These are phyloP conservation scores for Notodonta dromedarius DNA, from an alignment of 2,888 invertebrate genomes.

Conservation along the genomic window DNA sequence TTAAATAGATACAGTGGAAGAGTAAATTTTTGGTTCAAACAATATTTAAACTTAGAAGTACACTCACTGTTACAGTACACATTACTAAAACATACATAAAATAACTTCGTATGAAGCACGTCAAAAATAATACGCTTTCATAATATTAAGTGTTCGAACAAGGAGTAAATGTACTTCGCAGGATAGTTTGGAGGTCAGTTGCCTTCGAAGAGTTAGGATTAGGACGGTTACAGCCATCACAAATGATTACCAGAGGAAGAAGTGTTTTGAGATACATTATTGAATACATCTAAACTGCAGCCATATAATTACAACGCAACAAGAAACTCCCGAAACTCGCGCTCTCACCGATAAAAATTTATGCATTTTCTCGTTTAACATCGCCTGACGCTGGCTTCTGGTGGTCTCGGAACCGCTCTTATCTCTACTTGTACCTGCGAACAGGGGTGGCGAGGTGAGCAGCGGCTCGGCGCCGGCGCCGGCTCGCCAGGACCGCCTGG, in stretches of 20 bases:
- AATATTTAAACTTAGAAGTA: constrained; percentile 51
- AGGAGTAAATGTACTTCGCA: constrained; percentile 57
- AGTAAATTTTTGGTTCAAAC: constrained; percentile 65
- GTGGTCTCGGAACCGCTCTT: constrained; percentile 86
- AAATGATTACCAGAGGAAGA: constrained; percentile 71
- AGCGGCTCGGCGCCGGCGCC: constrained; percentile 35
- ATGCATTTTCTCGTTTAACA: constrained; percentile 96
- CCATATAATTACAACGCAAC: constrained; percentile 73
- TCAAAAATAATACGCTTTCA: background rate
- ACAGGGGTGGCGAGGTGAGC: constrained; percentile 77
- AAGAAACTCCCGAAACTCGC: constrained; percentile 60
- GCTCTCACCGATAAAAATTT: constrained; percentile 95
- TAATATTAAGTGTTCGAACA: background rate
- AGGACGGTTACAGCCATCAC: constrained; percentile 68
- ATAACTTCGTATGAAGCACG: background rate
- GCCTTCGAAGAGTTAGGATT: constrained; percentile 51
- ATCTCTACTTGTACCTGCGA: constrained; percentile 85
- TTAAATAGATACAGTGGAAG: background rate
- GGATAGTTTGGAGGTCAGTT: constrained; percentile 37
- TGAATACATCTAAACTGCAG: constrained; percentile 70
- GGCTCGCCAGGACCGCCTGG: constrained; percentile 34
- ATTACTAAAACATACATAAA: constrained; percentile 3
- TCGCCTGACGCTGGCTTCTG: constrained; percentile 92
- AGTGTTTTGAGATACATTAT: constrained; percentile 65
- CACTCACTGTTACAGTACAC: constrained; percentile 45